Evolutionary conservation across 53 echinoderm and acorn worm genomes (phyloP).

Genomic region (Pentamera pediparva): DNA sequence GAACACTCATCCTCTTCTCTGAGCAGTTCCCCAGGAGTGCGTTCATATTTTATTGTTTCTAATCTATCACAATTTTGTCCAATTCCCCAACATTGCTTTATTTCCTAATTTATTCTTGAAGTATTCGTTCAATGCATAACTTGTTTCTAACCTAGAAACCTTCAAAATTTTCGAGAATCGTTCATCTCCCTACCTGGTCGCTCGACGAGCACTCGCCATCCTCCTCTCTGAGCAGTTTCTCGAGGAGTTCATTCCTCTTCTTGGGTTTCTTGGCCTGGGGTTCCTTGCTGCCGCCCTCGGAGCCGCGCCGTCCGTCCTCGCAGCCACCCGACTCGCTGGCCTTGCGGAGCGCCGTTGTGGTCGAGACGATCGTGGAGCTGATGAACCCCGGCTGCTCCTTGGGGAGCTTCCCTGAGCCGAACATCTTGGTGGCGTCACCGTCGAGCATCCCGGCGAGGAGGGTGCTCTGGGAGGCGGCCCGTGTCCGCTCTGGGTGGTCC

Average conservation of each 20-base stretch:
- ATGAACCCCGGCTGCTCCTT: constrained; percentile 88
- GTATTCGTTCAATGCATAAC: too few species aligned
- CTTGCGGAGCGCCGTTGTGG: constrained; percentile 58
- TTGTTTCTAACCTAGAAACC: not conserved
- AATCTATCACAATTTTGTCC: not conserved
- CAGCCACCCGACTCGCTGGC: constrained; percentile 44
- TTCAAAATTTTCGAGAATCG: not conserved
- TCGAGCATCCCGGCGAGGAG: constrained; percentile 58
- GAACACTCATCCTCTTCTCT: too few species aligned
- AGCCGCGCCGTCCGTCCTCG: constrained; percentile 26
- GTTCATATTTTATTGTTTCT: not conserved
- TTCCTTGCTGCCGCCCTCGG: constrained; percentile 20
- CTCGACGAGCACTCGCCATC: constrained; percentile 29
- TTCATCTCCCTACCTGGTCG: not conserved
- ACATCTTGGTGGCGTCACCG: constrained; percentile 67
- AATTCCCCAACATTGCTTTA: too few species aligned
- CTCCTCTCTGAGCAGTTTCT: constrained; percentile 86
- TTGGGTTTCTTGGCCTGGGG: constrained; percentile 12
- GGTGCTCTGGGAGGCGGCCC: constrained; percentile 40
- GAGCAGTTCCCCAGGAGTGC: too few species aligned
- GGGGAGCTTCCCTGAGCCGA: constrained; percentile 83
- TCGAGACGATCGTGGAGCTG: constrained; percentile 87
- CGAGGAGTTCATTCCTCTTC: constrained; percentile 76
- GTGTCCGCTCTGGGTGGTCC: constrained; percentile 29
- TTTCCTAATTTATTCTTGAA: too few species aligned